Conservation (phyloP, 1,140 invertebrate genomes). For the Drosophila melanica region DNA sequence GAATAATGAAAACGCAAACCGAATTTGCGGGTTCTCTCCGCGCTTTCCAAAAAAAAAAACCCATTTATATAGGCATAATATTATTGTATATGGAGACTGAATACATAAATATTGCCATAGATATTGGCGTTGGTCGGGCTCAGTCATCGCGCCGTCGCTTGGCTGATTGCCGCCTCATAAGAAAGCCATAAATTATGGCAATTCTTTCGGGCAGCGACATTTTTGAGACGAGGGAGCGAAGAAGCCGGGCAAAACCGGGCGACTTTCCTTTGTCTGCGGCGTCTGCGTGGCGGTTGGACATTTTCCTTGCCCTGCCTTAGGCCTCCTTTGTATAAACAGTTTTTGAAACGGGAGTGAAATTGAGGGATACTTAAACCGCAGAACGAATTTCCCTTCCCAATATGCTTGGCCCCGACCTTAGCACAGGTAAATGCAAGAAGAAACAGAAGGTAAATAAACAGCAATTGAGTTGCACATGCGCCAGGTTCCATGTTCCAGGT, state of each 20-base stretch:
- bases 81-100: constrained; percentile 3
- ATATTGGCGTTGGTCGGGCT: constrained; percentile 50
- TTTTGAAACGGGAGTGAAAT: constrained; percentile 68
- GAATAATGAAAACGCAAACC: constrained; percentile 76
- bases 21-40: constrained; percentile 55
- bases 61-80: too few relatives aligned
- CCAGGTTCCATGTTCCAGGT: constrained; percentile 8
- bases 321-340: constrained; percentile 61
- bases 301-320: constrained; percentile 33
- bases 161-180: constrained; percentile 66
- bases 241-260: constrained; percentile 35
- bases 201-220: constrained; percentile 69
- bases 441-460: constrained; percentile 59
- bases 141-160: constrained; percentile 11
- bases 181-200: constrained; percentile 82
- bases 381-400: constrained; percentile 65
- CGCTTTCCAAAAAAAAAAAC: neutral
- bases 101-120: constrained; percentile 50
- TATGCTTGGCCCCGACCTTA: neutral
- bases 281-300: constrained; percentile 21
- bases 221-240: constrained; percentile 63
- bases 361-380: constrained; percentile 72
- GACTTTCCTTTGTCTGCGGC: constrained; percentile 43
- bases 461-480: constrained; percentile 81
- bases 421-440: constrained; percentile 49